A percentile compares a stretch with the other conserved stretches of the same genome.
phyloP scores from a whole-genome alignment of 2,888 invertebrate genomes.

The Drosophila greeni region DNA sequence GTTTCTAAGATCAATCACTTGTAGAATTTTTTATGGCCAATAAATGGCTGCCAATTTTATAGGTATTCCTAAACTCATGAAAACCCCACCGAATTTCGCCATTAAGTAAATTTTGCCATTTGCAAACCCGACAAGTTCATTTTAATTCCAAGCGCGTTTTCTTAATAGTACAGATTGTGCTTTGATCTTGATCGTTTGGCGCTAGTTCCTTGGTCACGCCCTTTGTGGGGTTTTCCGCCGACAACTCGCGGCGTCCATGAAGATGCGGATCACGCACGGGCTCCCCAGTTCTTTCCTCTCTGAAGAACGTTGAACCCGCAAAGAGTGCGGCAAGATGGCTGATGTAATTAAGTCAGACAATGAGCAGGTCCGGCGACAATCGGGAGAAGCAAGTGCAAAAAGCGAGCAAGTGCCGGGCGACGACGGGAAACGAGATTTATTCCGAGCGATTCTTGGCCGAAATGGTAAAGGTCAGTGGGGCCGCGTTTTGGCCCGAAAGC shows the following conservation, averaged over 20 bases:
- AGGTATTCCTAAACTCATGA: not conserved
- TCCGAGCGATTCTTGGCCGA: slow-evolving; percentile 25
- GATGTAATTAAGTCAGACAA: slow-evolving; percentile 35
- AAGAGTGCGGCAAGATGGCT: slow-evolving; percentile 2
- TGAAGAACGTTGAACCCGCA: slow-evolving; percentile 27
- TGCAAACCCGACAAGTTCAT: slow-evolving; percentile 5
- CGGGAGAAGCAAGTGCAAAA: slow-evolving; percentile 1
- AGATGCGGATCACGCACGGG: slow-evolving; percentile 35
- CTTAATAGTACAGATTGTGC: slow-evolving; percentile 4
- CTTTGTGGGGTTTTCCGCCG: slow-evolving; percentile 24
- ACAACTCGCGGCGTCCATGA: slow-evolving; percentile 13
- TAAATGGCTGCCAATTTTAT: not conserved
- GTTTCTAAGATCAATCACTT: not conserved
- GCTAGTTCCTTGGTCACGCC: slow-evolving; percentile 24
- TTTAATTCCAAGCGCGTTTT: slow-evolving; percentile 20
- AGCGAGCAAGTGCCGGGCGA: slow-evolving; percentile 17
- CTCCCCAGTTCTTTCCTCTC: not conserved
- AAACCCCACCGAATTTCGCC: slow-evolving; percentile 5
- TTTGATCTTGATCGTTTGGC: slow-evolving; percentile 30
- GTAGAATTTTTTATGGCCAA: not conserved
- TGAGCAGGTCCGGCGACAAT: slow-evolving; percentile 12
- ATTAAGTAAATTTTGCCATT: slow-evolving; percentile 1
- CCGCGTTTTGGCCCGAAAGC: slow-evolving; percentile 11
- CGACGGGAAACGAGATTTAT: slow-evolving; percentile 24
- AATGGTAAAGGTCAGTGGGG: slow-evolving; percentile 36